Base-by-base conservation (phyloP, 37 sponge, comb jelly and placozoan species). In the Theonella swinhoei region DNA sequence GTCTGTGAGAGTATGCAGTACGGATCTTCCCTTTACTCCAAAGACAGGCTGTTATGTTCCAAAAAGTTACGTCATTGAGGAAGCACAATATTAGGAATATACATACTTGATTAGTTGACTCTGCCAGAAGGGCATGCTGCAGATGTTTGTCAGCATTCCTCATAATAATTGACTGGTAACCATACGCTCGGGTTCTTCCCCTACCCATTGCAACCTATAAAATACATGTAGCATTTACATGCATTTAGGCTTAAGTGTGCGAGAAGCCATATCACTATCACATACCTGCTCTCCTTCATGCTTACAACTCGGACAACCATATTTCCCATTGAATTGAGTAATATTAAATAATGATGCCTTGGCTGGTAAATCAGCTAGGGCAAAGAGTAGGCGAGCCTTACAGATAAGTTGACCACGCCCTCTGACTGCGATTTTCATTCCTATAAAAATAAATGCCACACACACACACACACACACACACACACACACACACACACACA, bases 321-420 rank as follows among this genome's bases (percentile, higher is more conserved):
- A 83, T 63, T 83, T 63, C 11, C 84, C 84, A 83, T 83, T 83
- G 76, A 67, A 83, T 35, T 83, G 84, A 29, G 66, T 74, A 4
- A 22, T 40, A 65, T 37, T 37, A 0, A 75, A 38, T 7, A 43
- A 39, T 40, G 64, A 26, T 19, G 76, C 75, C 74, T 83, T 83
- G 20, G 75, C 84, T 31, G 84, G 84, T 40, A 75, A n/a, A 64
- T 83, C 84, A 17, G 54, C 54, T 47, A 47, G 54, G 7, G 54
- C 14, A 47, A 47, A 47, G 14, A 47, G 54, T 47, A 47, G 54
- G 11, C 54, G 54, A 17, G 54, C 54, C 54, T 47, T 47, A 14
- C 54, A 47, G 14, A 14, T 47, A 47, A 47, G 11, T 47, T 47
- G 11, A 17, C n/a, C n/a, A n/a, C 14, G 11, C 54, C 54, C 54